Conservation (phyloP, 2,797 vertebrate species). For the Anniella stebbinsi region DNA sequence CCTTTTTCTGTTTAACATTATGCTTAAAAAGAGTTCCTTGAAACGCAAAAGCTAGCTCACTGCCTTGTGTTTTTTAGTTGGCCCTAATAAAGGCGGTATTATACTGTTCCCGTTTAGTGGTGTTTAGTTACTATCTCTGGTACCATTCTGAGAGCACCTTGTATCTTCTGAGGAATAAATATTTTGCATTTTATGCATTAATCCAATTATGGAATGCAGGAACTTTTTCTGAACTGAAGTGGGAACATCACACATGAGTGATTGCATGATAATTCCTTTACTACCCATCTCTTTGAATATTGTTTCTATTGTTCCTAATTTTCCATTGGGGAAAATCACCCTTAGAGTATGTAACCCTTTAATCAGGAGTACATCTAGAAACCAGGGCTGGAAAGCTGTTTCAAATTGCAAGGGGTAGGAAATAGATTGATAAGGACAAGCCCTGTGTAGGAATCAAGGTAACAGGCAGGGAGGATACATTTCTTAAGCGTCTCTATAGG, state of each 20-base stretch:
- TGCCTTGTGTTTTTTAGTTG: background rate
- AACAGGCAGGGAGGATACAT: background rate
- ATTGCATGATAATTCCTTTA: background rate
- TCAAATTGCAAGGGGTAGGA: background rate
- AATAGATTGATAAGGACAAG: background rate
- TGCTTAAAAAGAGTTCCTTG: background rate
- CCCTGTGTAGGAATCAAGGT: background rate
- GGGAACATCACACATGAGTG: background rate
- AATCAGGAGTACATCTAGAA: background rate
- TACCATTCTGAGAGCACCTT: background rate
- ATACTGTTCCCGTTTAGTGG: background rate
- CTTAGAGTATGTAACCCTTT: background rate
- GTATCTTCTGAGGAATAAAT: background rate
- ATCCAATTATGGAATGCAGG: background rate
- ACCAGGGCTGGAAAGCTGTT: background rate
- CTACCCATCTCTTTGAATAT: background rate
- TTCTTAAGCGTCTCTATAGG: background rate
- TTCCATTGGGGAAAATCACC: background rate
- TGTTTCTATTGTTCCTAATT: background rate
- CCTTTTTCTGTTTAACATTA: background rate
- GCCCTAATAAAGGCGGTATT: conserved; percentile 2
- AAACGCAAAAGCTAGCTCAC: background rate
- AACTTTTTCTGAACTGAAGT: background rate
- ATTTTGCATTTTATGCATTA: conserved; percentile 5
- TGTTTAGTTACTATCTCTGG: background rate